Conservation (phyloP, 2,113 vertebrate species). For the Hiodon tergisus region DNA sequence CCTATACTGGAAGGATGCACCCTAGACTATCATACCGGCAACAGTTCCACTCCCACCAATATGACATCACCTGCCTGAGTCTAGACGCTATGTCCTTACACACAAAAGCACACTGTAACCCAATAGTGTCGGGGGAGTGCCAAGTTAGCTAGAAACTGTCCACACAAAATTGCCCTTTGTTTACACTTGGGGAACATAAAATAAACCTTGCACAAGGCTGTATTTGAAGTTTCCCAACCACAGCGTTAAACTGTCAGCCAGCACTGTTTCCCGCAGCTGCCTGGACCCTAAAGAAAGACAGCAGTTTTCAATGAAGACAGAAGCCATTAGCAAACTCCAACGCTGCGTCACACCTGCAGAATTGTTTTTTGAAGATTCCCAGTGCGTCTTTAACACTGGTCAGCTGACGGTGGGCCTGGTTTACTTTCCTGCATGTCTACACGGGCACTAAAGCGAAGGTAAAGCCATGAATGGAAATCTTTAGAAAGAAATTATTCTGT, state of each 20-base stretch:
- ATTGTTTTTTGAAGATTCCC: not conserved
- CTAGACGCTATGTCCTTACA: slow-evolving; percentile 41
- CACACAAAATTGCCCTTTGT: slow-evolving; percentile 32
- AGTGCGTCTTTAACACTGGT: not conserved
- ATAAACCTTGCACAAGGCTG: slow-evolving; percentile 16
- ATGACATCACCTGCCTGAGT: slow-evolving; percentile 56
- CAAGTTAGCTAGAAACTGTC: slow-evolving; percentile 40
- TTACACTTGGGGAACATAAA: slow-evolving; percentile 43
- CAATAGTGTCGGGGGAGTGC: slow-evolving; percentile 35
- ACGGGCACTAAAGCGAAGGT: no score
- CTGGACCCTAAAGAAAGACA: not conserved
- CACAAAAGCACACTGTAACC: slow-evolving; percentile 42
- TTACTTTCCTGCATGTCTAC: not conserved
- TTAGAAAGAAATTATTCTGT: no score
- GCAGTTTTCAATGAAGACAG: not conserved
- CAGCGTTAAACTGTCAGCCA: slow-evolving; percentile 36
- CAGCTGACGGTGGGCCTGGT: not conserved
- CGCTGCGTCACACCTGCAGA: not conserved
- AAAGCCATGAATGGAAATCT: no score
- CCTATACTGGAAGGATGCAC: slow-evolving; percentile 17
- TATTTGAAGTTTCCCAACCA: slow-evolving; percentile 26
- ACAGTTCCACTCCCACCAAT: slow-evolving; percentile 31
- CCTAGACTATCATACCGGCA: slow-evolving; percentile 23
- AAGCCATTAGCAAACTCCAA: not conserved
- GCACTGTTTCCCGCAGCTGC: slow-evolving; percentile 12